phyloP scores from a whole-genome alignment of 2,888 invertebrate genomes.

The Hemaris fuciformis region DNA sequence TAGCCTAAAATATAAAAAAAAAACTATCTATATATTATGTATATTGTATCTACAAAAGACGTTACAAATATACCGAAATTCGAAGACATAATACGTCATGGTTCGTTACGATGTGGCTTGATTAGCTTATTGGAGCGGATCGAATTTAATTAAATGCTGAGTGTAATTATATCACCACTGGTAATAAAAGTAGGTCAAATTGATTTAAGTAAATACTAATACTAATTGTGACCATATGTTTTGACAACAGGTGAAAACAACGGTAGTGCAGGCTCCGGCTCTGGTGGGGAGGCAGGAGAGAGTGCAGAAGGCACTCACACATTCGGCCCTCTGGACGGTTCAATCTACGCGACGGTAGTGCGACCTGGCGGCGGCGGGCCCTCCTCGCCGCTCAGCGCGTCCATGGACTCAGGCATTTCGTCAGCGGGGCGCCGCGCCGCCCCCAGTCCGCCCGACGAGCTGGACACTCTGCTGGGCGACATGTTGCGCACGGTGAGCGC shows the following conservation, averaged over 20 bases:
- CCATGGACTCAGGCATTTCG: slow-evolving; percentile 95
- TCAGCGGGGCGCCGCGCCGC: slow-evolving; percentile 85
- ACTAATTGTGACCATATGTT: neutral
- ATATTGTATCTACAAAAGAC: neutral
- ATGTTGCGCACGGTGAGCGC: slow-evolving; percentile 94
- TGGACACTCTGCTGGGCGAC: slow-evolving; percentile 91
- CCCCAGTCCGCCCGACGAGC: slow-evolving; percentile 83
- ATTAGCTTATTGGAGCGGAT: slow-evolving; percentile 57
- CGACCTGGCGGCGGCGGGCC: slow-evolving; percentile 70
- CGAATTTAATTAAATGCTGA: slow-evolving; percentile 65
- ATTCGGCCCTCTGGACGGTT: slow-evolving; percentile 93
- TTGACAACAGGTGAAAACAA: slow-evolving; percentile 79
- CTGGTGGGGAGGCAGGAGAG: slow-evolving; percentile 71
- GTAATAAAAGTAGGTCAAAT: slow-evolving; percentile 19
- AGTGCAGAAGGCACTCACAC: slow-evolving; percentile 83
- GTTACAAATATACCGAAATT: neutral
- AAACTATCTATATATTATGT: neutral
- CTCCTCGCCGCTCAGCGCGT: slow-evolving; percentile 89
- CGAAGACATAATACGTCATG: neutral
- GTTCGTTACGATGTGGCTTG: neutral
- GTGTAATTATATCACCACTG: slow-evolving; percentile 57
- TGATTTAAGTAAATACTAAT: neutral
- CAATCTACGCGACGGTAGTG: slow-evolving; percentile 90
- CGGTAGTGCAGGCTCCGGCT: slow-evolving; percentile 75
- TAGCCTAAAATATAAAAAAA: neutral